Evolutionary conservation across 2,888 invertebrate genomes (phyloP).

Genomic region (Ophion ventricosus): DNA sequence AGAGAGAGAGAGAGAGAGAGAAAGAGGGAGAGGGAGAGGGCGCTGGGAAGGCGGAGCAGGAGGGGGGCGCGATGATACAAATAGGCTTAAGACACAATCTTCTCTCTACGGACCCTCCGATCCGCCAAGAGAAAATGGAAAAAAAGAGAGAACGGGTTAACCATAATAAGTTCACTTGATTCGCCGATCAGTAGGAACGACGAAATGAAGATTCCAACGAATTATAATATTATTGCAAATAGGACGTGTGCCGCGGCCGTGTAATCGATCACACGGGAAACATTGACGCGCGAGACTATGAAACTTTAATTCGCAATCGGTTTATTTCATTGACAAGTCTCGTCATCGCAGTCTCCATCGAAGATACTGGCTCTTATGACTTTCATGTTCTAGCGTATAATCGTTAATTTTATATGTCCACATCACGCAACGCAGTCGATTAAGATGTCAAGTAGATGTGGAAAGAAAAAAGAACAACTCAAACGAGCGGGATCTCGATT

Average conservation of each 20-base stretch:
- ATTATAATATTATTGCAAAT: slow-evolving; percentile 34
- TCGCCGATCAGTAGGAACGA: slow-evolving; percentile 19
- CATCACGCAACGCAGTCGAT: no score
- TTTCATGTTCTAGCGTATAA: not conserved
- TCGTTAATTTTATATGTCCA: not conserved
- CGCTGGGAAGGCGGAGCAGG: no score
- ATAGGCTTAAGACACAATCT: slow-evolving; percentile 38
- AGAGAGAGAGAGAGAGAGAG: not conserved
- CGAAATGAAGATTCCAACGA: slow-evolving; percentile 11
- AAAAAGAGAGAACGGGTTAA: not conserved
- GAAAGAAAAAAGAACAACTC: no score
- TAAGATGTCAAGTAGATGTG: no score
- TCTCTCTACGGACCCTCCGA: not conserved
- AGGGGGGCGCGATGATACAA: slow-evolving; percentile 33
- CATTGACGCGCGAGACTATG: not conserved
- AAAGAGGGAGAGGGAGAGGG: not conserved
- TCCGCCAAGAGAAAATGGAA: slow-evolving; percentile 2
- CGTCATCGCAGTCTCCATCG: not conserved
- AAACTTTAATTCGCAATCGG: not conserved
- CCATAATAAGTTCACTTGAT: slow-evolving; percentile 13
- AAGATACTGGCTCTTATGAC: not conserved
- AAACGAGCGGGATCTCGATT: no score
- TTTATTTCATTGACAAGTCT: not conserved
- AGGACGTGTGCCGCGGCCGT: not conserved
- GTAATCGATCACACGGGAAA: slow-evolving; percentile 1